phyloP scores from a whole-genome alignment of 2,797 vertebrate species.

The Schizothorax lantsangensis region DNA sequence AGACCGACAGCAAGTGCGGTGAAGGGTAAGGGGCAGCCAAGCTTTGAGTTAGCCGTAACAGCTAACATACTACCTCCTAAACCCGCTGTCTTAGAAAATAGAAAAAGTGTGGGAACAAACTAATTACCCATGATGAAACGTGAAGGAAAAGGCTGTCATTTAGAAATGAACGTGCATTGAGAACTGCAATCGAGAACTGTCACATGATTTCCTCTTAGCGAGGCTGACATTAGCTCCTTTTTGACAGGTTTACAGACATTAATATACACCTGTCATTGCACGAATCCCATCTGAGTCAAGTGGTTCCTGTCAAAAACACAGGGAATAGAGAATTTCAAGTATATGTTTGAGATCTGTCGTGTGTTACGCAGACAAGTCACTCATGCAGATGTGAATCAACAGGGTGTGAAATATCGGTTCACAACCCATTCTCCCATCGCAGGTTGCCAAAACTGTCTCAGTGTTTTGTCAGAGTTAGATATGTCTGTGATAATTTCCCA shows the following conservation, averaged over 20 bases:
- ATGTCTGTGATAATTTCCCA: neutral
- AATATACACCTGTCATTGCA: slow-evolving; percentile 27
- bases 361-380: neutral
- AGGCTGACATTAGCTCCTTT: neutral
- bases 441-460: neutral
- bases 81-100: neutral
- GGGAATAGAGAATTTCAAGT: neutral
- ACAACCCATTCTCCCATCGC: neutral
- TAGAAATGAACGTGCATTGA: slow-evolving; percentile 21
- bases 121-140: slow-evolving; percentile 19
- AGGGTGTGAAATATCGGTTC: neutral
- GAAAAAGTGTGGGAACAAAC: neutral
- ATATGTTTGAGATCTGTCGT: neutral
- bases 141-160: neutral
- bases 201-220: neutral
- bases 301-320: slow-evolving; percentile 5
- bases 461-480: slow-evolving; percentile 5
- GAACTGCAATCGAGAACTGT: neutral
- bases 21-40: neutral
- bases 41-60: neutral
- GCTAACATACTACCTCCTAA: neutral
- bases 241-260: slow-evolving; percentile 16
- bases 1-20: neutral
- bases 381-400: slow-evolving; percentile 16
- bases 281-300: neutral